These are phyloP conservation scores for Haliaeetus albicilla DNA, from an alignment of 2,797 vertebrate genomes.

Conservation along the genomic window DNA sequence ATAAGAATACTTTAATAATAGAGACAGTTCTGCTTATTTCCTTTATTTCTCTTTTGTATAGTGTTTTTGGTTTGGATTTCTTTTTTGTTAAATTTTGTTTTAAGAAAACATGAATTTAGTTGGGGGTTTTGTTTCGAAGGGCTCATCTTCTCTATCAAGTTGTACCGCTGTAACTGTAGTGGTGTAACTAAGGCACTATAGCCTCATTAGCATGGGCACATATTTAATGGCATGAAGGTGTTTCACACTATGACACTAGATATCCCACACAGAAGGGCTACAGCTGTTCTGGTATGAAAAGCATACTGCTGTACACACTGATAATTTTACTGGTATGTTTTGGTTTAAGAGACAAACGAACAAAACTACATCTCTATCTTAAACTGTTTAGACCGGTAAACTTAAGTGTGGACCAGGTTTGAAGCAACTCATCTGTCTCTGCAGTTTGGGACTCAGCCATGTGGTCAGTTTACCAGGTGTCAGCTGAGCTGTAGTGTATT, in stretches of 20 bases:
- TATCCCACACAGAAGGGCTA: not conserved
- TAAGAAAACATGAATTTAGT: not conserved
- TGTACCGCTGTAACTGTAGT: not conserved
- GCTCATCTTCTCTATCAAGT: not conserved
- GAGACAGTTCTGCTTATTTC: slow-evolving; percentile 58
- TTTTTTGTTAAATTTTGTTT: not conserved
- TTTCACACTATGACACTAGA: not conserved
- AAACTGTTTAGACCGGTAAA: not conserved
- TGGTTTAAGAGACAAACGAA: not conserved
- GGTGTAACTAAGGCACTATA: slow-evolving; percentile 4
- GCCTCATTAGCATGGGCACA: not conserved
- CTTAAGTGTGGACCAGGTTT: not conserved
- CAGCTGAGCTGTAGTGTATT: not conserved
- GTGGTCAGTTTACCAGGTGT: not conserved
- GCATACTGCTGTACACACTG: not conserved
- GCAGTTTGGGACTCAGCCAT: not conserved
- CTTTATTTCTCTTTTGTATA: slow-evolving; percentile 34
- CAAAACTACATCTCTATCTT: not conserved
- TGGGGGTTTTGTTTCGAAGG: not conserved
- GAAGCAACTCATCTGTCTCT: not conserved
- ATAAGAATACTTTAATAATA: slow-evolving; percentile 46
- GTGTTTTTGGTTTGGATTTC: not conserved
- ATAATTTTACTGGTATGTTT: not conserved
- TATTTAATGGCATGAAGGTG: not conserved
- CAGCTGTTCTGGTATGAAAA: not conserved